Base-by-base conservation (phyloP, 2,113 vertebrate genomes). In the Strigops habroptila region DNA sequence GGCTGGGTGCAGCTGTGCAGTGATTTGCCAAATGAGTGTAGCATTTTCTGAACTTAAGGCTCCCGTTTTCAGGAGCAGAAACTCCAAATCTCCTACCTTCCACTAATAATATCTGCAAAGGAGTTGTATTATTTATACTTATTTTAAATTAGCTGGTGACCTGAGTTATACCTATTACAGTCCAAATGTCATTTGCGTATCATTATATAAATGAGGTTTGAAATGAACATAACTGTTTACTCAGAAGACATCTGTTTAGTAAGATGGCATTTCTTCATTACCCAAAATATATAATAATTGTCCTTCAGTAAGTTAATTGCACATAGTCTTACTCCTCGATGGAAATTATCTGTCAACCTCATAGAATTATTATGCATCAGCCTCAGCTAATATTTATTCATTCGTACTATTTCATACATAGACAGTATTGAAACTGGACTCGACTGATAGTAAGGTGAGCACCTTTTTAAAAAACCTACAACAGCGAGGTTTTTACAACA, bases 291-390 rank as follows among this genome's bases (percentile, higher is more conserved):
- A 90, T 3, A 18, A 84, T 97, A 97, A 97, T 95, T 96, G 77
- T 96, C 80, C 88, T 97, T 95, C 94, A 96, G 95, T 76, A 96
- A 96, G 88, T 90, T 97, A 97, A 97, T 85, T 97, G 92, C 94
- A 86, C n/a, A 41, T 52, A 76, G 92, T 90, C 77, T 82, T 91
- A 84, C 75, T 96, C 64, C 94, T 90, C 18, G 5, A 63, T 57
- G 55, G 93, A 95, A 97, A 97, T 95, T 92, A 96, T 74, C 87
- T 93, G 86, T 86, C 96, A 95, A 31, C n/a, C 55, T 87, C 91
- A 91, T 49, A 44, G 71, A 89, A 96, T 96, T 91, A 96, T 85
- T 90, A 70, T 59, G 67, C 82, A 63, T 71, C 74, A 86, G 73
- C 77, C 82, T 92, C 87, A 82, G 69, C 39, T 86, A 85, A 79